phyloP scores from a whole-genome alignment of 2,113 vertebrate genomes.

The Tor tambroides region DNA sequence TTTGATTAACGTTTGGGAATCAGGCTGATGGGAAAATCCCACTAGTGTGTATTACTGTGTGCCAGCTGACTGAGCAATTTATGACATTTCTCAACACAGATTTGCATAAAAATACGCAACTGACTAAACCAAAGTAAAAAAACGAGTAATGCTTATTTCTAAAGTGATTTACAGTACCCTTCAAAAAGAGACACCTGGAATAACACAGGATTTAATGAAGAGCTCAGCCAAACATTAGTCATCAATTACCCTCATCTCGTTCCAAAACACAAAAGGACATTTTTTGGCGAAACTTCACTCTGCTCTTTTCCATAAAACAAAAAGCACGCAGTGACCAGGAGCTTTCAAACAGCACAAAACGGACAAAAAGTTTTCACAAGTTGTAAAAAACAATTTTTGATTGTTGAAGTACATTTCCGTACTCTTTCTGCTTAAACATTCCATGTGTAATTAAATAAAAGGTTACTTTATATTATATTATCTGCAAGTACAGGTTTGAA shows the following conservation, averaged over 20 bases:
- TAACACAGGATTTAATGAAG: neutral
- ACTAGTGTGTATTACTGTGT: neutral
- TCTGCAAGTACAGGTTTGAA: neutral
- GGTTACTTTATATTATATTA: neutral
- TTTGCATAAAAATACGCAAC: neutral
- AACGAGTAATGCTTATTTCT: neutral
- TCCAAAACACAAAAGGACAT: neutral
- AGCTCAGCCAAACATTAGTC: neutral
- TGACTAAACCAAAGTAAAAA: neutral
- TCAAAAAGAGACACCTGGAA: neutral
- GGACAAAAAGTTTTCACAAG: no score
- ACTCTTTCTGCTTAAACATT: no score
- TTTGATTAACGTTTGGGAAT: neutral
- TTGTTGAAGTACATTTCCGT: neutral
- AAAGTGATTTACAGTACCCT: neutral
- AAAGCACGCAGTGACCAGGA: no score
- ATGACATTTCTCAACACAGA: neutral
- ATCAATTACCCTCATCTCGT: neutral
- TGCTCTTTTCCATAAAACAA: no score
- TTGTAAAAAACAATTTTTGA: no score
- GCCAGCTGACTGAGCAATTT: neutral
- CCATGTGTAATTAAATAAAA: no score
- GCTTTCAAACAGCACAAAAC: no score
- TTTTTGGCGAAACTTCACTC: no score
- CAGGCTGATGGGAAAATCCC: conserved; percentile 26